Conservation (phyloP, 2,113 vertebrate species). For the Strigops habroptila region DNA sequence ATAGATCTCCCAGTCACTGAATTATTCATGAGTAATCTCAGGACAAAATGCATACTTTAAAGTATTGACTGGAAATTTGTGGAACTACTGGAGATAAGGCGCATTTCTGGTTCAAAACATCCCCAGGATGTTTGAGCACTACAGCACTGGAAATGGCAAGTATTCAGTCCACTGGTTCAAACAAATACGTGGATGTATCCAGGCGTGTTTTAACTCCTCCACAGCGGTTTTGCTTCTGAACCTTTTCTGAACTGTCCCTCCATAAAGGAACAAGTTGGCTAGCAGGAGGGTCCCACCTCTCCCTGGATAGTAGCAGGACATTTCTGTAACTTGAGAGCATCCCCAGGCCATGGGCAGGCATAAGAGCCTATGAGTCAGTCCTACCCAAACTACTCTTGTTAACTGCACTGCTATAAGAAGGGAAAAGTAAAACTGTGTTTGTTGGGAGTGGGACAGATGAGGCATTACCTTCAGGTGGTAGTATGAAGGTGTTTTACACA, state of each 20-base stretch:
- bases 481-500: not conserved
- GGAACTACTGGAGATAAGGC: not conserved
- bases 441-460: not conserved
- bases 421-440: not conserved
- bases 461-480: not conserved
- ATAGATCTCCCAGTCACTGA: not conserved
- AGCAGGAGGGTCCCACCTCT: not conserved
- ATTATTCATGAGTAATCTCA: not conserved
- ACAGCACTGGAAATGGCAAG: not conserved
- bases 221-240: not conserved
- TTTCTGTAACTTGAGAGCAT: not conserved
- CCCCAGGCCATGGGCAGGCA: not conserved
- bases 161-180: not conserved
- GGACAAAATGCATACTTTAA: not conserved
- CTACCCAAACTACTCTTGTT: accelerated
- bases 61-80: not conserved
- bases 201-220: not conserved
- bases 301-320: not conserved
- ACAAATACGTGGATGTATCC: accelerated
- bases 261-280: accelerated
- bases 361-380: not conserved
- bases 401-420: not conserved
- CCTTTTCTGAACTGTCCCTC: not conserved
- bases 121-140: not conserved
- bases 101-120: not conserved